A percentile compares a stretch with the other conserved stretches of the same genome.
These are phyloP conservation scores for Machimus rusticus DNA, from an alignment of 2,888 invertebrate genomes.

Conservation along the genomic window DNA sequence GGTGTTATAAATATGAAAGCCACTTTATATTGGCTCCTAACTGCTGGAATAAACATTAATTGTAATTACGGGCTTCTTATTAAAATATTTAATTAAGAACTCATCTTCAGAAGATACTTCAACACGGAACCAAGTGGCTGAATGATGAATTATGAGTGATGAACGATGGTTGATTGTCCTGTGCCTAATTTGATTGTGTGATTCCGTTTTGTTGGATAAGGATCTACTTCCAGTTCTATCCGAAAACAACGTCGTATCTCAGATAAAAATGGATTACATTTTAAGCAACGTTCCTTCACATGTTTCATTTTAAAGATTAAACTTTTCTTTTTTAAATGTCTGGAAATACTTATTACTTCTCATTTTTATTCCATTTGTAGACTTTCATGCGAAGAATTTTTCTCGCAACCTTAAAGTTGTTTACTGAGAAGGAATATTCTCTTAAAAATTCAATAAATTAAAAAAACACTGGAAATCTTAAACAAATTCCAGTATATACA, in stretches of 20 bases:
- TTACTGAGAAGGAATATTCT: too few species aligned
- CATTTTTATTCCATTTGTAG: too few species aligned
- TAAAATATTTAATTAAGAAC: background rate
- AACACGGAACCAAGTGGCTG: background rate
- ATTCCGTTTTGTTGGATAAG: background rate
- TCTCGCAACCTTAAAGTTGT: too few species aligned
- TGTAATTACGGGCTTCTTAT: background rate
- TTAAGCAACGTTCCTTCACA: background rate
- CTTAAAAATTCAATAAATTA: too few species aligned
- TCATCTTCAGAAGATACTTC: background rate
- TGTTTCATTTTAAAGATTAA: background rate
- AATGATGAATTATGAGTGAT: background rate
- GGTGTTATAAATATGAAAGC: too few species aligned
- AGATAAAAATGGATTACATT: background rate
- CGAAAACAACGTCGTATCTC: background rate
- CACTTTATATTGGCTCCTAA: too few species aligned
- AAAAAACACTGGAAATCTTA: too few species aligned
- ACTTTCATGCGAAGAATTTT: too few species aligned
- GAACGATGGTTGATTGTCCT: background rate
- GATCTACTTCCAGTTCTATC: background rate
- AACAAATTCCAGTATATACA: too few species aligned
- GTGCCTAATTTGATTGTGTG: background rate
- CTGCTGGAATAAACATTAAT: background rate
- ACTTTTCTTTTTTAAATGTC: background rate
- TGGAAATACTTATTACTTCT: background rate